Conservation (phyloP, 2,888 invertebrate species). For the Tridacna gigas region DNA sequence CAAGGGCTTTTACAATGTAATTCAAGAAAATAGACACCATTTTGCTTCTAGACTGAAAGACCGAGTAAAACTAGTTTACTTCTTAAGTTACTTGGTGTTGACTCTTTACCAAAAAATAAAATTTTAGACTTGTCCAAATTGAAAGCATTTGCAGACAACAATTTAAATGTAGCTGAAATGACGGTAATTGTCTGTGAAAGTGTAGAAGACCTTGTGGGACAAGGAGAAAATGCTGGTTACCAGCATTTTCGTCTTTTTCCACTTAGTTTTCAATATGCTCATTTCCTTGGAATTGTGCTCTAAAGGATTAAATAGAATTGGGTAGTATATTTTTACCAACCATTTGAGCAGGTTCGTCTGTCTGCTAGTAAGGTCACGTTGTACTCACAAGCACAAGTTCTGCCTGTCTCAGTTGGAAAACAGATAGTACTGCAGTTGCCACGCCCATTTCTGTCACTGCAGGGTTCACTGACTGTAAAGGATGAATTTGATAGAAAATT, state of each 20-base stretch:
- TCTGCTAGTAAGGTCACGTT: conserved; percentile 27
- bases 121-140: too few relatives aligned
- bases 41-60: not conserved
- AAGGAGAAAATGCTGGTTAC: too few relatives aligned
- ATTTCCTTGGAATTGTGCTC: not conserved
- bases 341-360: conserved; percentile 33
- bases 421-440: conserved; percentile 50
- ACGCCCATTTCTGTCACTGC: conserved; percentile 24
- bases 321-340: conserved; percentile 22
- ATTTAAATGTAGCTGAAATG: too few relatives aligned
- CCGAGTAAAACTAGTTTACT: not conserved
- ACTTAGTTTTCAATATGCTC: not conserved
- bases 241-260: too few relatives aligned
- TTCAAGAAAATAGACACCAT: not conserved
- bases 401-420: conserved; percentile 17
- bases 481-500: too few relatives aligned
- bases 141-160: too few relatives aligned
- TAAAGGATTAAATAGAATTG: not conserved
- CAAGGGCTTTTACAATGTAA: not conserved
- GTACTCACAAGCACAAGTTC: conserved; percentile 35
- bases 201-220: too few relatives aligned
- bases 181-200: too few relatives aligned
- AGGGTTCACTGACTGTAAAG: conserved; percentile 23
- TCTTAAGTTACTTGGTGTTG: too few relatives aligned
- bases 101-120: too few relatives aligned